Base-by-base conservation (phyloP, 2,888 invertebrate species). In the Hipparchia semele region DNA sequence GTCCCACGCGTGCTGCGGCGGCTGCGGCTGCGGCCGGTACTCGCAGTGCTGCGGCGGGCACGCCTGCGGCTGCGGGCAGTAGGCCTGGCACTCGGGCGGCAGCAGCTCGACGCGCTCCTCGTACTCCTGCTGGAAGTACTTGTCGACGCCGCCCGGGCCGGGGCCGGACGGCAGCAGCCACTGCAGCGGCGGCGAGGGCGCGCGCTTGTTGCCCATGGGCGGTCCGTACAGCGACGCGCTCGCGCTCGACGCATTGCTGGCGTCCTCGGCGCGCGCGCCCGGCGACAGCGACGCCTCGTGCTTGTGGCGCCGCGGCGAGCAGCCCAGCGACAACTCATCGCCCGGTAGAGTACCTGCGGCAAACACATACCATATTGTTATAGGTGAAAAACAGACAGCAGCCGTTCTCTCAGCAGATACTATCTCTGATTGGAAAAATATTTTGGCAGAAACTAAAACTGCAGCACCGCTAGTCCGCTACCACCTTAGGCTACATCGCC, bases 331-430 rank as follows among this genome's bases (percentile, higher is more conserved):
- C 75, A 97, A 89, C 87, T 97, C 97, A 88, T 97, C 97, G 82
- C 97, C 96, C 84, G 97, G 96, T 87, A 97, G 94, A 81, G 96
- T 96, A 94, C 97, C 97, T 97, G 94, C 56, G 95, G 95, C 90
- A 87, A 90, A 75, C 23, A n/a, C 13, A 68, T 33, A 51, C 10
- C 0, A 49, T 49, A 13, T 6, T n/a, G 45, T 59, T 33, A 59
- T 4, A 13, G 0, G 13, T 13, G 2, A 8, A 5, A 33, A 10
- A 1, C 39, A 23, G 23, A 39, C 39, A 10, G 5, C 39, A 23
- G 23, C 0, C 39, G 39, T 39, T 39, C 39, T 39, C 9, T 51
- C 51, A 51, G 51, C 10, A 51, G 51, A 8, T 10, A 3, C 9
- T 9, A 51, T 8, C 0, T 1, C 51, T 51, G 51, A 51, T 9